Conservation (phyloP, 2,888 invertebrate species). For the Eristalis tenax region DNA sequence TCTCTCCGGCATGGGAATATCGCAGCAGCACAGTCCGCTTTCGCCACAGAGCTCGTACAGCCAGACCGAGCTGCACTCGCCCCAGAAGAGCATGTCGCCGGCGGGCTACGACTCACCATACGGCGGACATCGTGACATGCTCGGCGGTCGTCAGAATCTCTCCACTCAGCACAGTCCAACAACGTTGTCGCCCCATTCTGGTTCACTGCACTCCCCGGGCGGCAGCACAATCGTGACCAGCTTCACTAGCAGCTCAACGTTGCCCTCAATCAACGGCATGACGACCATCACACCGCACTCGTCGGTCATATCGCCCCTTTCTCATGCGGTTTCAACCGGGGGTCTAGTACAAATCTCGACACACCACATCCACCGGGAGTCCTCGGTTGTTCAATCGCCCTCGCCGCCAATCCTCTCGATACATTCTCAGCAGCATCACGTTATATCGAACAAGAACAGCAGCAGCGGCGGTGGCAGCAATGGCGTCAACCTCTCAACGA, state of each 20-base stretch:
- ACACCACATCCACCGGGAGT: slow-evolving; percentile 81
- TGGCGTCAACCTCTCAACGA: slow-evolving; percentile 36
- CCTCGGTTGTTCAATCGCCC: slow-evolving; percentile 83
- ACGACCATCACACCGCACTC: slow-evolving; percentile 79
- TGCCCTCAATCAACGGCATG: slow-evolving; percentile 82
- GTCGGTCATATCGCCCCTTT: slow-evolving; percentile 66
- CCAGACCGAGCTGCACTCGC: slow-evolving; percentile 90
- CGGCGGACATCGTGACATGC: slow-evolving; percentile 74
- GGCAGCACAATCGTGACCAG: slow-evolving; percentile 75
- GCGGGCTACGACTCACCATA: slow-evolving; percentile 89
- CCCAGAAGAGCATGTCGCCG: slow-evolving; percentile 92
- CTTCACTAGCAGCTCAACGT: slow-evolving; percentile 69
- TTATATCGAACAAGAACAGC: slow-evolving; percentile 46
- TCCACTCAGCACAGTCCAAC: slow-evolving; percentile 84
- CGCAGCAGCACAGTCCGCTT: slow-evolving; percentile 84
- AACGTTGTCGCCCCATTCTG: slow-evolving; percentile 82
- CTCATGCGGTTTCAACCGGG: slow-evolving; percentile 71
- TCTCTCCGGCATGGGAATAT: slow-evolving; percentile 82
- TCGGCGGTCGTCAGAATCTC: slow-evolving; percentile 78
- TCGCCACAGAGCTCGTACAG: slow-evolving; percentile 93
- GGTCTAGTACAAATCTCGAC: slow-evolving; percentile 82
- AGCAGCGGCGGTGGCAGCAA: neutral
- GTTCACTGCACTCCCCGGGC: slow-evolving; percentile 82
- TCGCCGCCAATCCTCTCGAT: slow-evolving; percentile 80
- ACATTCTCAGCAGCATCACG: slow-evolving; percentile 74